Percentiles rank a stretch among this genome's conserved stretches.
Evolutionary conservation across 2,797 vertebrate species (phyloP).

Genomic region (Chrysocyon brachyurus): DNA sequence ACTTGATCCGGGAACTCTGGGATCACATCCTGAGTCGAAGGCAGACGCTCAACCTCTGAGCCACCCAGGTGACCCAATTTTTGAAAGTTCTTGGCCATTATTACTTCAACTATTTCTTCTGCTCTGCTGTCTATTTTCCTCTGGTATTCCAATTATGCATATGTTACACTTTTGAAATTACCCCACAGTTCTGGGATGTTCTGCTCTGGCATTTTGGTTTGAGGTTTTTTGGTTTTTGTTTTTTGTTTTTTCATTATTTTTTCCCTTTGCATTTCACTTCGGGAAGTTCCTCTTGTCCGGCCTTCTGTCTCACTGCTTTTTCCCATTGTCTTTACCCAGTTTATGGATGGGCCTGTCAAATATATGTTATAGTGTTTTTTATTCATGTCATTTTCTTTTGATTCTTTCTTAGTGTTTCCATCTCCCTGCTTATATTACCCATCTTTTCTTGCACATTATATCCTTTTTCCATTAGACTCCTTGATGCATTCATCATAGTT

Average conservation of each 20-base stretch:
- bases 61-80: too few species aligned
- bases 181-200: neutral
- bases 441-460: neutral
- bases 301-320: neutral
- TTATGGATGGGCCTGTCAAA: neutral
- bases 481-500: neutral
- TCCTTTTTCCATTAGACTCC: neutral
- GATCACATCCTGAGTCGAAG: too few species aligned
- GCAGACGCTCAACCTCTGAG: too few species aligned
- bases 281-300: neutral
- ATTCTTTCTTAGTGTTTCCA: neutral
- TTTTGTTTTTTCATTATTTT: neutral
- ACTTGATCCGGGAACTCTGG: too few species aligned
- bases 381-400: neutral
- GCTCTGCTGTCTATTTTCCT: neutral
- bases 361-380: neutral
- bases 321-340: neutral
- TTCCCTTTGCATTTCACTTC: neutral
- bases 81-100: neutral
- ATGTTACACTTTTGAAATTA: neutral
- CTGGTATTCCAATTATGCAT: neutral
- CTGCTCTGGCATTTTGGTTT: neutral
- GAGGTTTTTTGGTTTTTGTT: neutral
- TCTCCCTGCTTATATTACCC: neutral
- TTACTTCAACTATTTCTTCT: neutral